Conservation (phyloP, 53 echinoderm and acorn worm genomes). For the Stichopus horrens region DNA sequence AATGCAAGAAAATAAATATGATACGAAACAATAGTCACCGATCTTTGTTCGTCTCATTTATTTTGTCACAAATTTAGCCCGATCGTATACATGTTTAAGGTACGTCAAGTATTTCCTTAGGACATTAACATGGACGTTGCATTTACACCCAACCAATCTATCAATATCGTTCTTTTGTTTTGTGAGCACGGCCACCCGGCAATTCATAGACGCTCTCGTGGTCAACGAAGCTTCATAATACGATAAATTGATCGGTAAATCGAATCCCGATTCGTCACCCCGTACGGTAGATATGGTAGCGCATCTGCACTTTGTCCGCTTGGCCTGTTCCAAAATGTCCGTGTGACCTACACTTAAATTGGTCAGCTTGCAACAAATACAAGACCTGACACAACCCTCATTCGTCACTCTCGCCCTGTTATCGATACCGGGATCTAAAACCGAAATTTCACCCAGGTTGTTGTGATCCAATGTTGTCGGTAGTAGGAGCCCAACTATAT, state of each 20-base stretch:
- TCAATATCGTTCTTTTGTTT: too few relatives aligned
- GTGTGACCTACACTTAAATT: background rate
- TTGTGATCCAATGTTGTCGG: background rate
- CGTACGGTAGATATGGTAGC: background rate
- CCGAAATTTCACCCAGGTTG: background rate
- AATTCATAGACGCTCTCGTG: background rate
- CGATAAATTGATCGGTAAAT: background rate
- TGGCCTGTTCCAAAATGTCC: background rate
- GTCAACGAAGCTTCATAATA: conserved; percentile 8
- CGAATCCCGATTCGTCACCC: background rate
- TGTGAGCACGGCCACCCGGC: background rate
- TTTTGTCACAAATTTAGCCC: too few relatives aligned
- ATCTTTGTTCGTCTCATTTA: too few relatives aligned
- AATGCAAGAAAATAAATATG: too few relatives aligned
- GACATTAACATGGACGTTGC: background rate
- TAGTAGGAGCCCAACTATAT: background rate
- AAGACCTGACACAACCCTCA: background rate
- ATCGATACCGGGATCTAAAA: background rate
- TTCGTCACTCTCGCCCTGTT: background rate
- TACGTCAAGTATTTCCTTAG: background rate
- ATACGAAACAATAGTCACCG: too few relatives aligned
- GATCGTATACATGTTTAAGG: too few relatives aligned
- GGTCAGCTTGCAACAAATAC: background rate
- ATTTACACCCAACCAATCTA: background rate
- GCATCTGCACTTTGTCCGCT: background rate